phyloP scores from a whole-genome alignment of 64 coral and sea anemone species.

The Dendronephthya gigantea region DNA sequence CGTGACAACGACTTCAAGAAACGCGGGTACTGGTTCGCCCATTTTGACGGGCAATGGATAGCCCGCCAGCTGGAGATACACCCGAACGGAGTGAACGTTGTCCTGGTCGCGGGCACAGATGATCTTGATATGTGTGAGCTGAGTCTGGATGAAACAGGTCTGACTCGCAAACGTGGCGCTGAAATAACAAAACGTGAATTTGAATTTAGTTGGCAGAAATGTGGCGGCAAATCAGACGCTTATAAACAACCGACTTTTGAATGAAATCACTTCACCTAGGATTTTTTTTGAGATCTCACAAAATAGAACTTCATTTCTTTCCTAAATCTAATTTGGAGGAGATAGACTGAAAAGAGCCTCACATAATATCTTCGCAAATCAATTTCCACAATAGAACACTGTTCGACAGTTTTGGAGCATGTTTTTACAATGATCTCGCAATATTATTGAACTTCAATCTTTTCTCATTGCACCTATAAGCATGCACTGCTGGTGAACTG shows the following conservation, averaged over 20 bases:
- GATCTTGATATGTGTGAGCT: conserved; percentile 98
- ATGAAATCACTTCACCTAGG: background rate
- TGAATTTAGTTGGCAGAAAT: conserved; percentile 54
- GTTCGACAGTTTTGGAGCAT: too few species aligned
- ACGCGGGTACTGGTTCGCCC: conserved; percentile 91
- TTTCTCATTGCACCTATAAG: too few species aligned
- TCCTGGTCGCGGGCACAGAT: conserved; percentile 82
- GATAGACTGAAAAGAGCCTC: too few species aligned
- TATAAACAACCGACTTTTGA: conserved; percentile 4
- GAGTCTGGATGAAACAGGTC: conserved; percentile 74
- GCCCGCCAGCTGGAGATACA: conserved; percentile 91
- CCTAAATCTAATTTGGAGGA: too few species aligned
- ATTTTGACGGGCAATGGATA: conserved; percentile 98
- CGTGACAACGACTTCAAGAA: conserved; percentile 72
- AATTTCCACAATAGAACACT: too few species aligned
- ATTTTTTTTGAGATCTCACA: too few species aligned
- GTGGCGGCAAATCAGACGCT: conserved; percentile 37
- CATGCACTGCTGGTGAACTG: too few species aligned
- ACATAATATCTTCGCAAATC: too few species aligned
- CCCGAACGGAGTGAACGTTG: conserved; percentile 35
- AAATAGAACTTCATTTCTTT: too few species aligned
- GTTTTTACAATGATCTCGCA: too few species aligned
- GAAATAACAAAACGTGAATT: conserved; percentile 69
- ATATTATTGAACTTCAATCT: too few species aligned
- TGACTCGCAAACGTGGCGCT: conserved; percentile 56